Percentiles rank a stretch among this genome's conserved stretches.
Evolutionary conservation across 2,113 vertebrate genomes (phyloP).

Genomic region (Podarcis raffonei): DNA sequence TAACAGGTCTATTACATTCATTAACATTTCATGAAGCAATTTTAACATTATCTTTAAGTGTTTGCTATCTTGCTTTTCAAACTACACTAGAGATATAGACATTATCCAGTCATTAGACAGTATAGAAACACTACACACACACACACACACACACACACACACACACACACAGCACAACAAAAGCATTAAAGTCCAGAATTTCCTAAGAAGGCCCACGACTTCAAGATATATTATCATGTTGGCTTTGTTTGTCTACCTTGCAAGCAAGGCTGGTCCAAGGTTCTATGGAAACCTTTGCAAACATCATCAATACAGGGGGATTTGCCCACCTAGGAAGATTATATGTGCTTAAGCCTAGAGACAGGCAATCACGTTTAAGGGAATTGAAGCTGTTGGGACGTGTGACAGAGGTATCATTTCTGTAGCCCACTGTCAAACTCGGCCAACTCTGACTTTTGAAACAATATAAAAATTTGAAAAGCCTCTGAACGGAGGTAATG

Average conservation of each 20-base stretch:
- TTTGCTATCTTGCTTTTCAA: slow-evolving; percentile 18
- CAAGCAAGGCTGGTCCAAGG: slow-evolving; percentile 28
- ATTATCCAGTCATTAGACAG: slow-evolving; percentile 42
- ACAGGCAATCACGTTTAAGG: not conserved
- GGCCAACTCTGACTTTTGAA: not conserved
- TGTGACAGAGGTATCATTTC: not conserved
- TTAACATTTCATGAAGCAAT: slow-evolving; percentile 67
- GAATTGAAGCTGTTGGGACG: not conserved
- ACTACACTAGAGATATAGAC: slow-evolving; percentile 24
- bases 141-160: too few relatives aligned
- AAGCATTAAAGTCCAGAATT: slow-evolving; percentile 11
- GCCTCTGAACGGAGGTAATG: not conserved
- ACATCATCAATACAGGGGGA: slow-evolving; percentile 5
- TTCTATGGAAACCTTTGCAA: not conserved
- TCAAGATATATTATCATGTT: slow-evolving; percentile 10
- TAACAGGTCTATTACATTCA: slow-evolving; percentile 60
- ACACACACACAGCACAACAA: not conserved
- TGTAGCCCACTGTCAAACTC: not conserved
- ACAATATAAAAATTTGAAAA: not conserved
- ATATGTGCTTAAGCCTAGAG: not conserved
- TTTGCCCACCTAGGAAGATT: slow-evolving; percentile 3
- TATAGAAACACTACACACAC: slow-evolving; percentile 19
- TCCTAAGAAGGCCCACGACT: not conserved
- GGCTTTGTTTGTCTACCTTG: slow-evolving; percentile 13
- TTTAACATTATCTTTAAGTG: slow-evolving; percentile 48